Evolutionary conservation across 2,113 vertebrate genomes (phyloP).

Genomic region (Chlamydotis undulata): DNA sequence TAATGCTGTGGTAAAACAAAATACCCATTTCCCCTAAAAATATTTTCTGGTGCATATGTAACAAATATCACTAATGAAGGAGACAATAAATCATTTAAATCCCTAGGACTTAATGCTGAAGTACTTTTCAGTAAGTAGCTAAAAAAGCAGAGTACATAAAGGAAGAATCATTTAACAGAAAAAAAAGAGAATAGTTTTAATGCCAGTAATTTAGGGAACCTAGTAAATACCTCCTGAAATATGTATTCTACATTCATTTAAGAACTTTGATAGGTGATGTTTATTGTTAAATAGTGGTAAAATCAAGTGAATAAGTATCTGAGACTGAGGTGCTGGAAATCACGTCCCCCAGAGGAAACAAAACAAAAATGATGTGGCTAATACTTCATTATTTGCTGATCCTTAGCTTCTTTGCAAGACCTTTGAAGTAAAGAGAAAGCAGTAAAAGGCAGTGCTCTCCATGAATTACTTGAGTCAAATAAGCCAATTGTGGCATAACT

Average conservation of each 20-base stretch:
- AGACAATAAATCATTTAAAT: constrained; percentile 59
- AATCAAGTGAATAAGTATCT: background rate
- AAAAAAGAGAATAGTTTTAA: background rate
- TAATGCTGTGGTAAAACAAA: constrained; percentile 55
- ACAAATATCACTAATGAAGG: constrained; percentile 58
- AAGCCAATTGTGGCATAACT: background rate
- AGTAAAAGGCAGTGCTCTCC: background rate
- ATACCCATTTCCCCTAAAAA: constrained; percentile 55
- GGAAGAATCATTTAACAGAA: background rate
- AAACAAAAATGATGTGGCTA: background rate
- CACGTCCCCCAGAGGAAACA: background rate
- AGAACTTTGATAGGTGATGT: background rate
- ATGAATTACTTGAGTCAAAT: background rate
- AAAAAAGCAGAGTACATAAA: background rate
- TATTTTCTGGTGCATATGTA: constrained; percentile 45
- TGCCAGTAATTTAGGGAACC: background rate
- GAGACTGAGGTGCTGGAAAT: background rate
- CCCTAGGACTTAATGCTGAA: constrained; percentile 34
- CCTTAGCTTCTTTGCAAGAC: background rate
- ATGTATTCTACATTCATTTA: background rate
- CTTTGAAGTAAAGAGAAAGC: background rate
- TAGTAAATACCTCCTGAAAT: background rate
- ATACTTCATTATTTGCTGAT: background rate
- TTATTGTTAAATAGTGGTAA: background rate
- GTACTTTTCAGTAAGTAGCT: constrained; percentile 40